Evolutionary conservation across 35 echinoderm and acorn worm genomes (phyloP).

Genomic region (Chiridota heheva): DNA sequence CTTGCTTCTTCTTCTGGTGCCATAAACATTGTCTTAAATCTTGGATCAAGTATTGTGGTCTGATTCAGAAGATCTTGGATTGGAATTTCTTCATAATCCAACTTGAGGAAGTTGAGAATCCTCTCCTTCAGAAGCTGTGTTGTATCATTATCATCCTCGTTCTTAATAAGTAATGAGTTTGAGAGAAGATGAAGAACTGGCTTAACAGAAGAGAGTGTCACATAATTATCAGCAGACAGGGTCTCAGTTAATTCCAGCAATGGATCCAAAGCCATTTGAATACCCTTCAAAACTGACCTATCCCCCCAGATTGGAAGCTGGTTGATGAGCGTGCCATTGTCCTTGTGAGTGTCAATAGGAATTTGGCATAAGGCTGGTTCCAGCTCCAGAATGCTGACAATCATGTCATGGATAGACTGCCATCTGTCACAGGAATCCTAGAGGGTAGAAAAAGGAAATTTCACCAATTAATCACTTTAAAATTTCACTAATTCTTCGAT

Average conservation of each 20-base stretch:
- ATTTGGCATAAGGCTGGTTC: constrained; percentile 40
- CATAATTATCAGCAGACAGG: constrained; percentile 27
- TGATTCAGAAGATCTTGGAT: constrained; percentile 22
- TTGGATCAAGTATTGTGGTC: constrained; percentile 34
- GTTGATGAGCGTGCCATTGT: too few species aligned
- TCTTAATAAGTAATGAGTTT: not conserved
- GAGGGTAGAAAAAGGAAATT: constrained; percentile 9
- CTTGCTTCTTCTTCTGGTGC: constrained; percentile 13
- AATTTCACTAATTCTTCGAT: too few species aligned
- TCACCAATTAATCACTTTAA: too few species aligned
- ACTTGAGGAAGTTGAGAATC: not conserved
- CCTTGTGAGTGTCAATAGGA: not conserved
- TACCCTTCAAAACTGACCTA: not conserved
- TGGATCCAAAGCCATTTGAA: constrained; percentile 17
- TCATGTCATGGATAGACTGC: constrained; percentile 22
- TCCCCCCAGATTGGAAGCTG: constrained; percentile 17
- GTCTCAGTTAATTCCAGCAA: constrained; percentile 19
- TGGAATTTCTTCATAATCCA: constrained; percentile 19
- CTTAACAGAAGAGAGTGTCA: constrained; percentile 29
- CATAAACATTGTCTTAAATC: constrained; percentile 32
- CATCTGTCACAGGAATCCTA: constrained; percentile 27
- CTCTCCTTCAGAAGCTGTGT: not conserved
- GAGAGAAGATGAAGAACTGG: constrained; percentile 28
- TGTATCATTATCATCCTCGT: constrained; percentile 12
- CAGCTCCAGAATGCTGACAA: not conserved